Percentiles rank a stretch among this genome's conserved stretches.
Evolutionary conservation across 2,797 vertebrate genomes (phyloP).

Genomic region (Pteronotus mesoamericanus): DNA sequence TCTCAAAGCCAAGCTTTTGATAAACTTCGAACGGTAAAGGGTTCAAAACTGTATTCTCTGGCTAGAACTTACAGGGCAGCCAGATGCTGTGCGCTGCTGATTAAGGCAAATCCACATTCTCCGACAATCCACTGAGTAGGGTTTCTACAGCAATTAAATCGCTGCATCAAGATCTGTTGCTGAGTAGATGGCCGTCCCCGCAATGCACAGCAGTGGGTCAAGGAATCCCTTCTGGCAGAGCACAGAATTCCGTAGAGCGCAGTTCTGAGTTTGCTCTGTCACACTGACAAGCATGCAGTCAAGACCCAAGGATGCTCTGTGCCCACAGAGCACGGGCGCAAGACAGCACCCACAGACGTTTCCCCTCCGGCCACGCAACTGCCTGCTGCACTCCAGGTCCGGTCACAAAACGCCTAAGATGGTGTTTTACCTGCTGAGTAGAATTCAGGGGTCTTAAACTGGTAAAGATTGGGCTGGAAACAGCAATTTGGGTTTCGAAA

Average conservation of each 20-base stretch:
- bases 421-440: neutral
- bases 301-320: neutral
- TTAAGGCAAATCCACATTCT: neutral
- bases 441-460: neutral
- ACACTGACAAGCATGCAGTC: neutral
- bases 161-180: neutral
- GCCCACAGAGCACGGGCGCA: neutral
- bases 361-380: neutral
- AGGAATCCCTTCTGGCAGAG: neutral
- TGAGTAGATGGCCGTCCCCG: neutral
- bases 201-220: neutral
- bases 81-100: neutral
- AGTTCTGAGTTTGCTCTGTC: neutral
- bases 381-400: neutral
- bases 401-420: neutral
- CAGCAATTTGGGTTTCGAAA: neutral
- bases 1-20: constrained; percentile 11
- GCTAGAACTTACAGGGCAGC: neutral
- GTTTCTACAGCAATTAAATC: neutral
- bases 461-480: neutral
- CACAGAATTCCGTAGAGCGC: neutral
- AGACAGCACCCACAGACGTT: neutral
- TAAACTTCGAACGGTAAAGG: neutral
- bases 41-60: neutral
- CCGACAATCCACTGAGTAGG: neutral